Percentiles rank a stretch among this genome's conserved stretches.
Conservation (phyloP, 1,140 invertebrate species). For the Meloidogyne hapla region DNA sequence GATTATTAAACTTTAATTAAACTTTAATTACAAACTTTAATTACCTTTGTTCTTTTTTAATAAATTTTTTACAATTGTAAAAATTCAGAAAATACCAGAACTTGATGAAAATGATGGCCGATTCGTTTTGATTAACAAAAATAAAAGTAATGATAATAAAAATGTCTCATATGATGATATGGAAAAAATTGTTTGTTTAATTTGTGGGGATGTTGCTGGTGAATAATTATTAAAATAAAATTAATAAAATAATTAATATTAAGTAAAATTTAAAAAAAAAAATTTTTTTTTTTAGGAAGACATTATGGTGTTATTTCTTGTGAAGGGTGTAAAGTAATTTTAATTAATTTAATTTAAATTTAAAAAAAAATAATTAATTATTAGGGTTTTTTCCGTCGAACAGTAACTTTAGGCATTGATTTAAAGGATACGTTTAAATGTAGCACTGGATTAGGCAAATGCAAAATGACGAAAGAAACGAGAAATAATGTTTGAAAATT, state of each 20-base stretch:
- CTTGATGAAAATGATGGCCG: not conserved
- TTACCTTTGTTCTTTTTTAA: no score
- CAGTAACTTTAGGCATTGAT: not conserved
- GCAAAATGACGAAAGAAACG: not conserved
- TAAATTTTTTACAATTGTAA: no score
- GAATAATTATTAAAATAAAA: not conserved
- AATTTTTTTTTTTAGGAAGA: not conserved
- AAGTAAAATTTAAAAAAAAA: no score
- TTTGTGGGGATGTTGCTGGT: not conserved
- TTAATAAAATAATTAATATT: not conserved
- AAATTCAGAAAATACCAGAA: not conserved
- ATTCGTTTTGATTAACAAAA: not conserved
- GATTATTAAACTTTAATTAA: no score
- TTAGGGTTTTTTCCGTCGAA: not conserved
- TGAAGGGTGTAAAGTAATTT: not conserved
- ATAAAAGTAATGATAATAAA: not conserved
- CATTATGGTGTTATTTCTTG: not conserved
- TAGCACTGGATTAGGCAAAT: not conserved
- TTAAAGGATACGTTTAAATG: not conserved
- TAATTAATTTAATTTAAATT: not conserved
- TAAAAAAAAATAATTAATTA: not conserved
- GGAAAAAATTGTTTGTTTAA: not conserved
- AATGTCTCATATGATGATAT: not conserved
- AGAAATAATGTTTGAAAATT: not conserved
- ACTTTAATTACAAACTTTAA: no score